Base-by-base conservation (phyloP, 2,888 invertebrate genomes). In the Oscheius sp. region DNA sequence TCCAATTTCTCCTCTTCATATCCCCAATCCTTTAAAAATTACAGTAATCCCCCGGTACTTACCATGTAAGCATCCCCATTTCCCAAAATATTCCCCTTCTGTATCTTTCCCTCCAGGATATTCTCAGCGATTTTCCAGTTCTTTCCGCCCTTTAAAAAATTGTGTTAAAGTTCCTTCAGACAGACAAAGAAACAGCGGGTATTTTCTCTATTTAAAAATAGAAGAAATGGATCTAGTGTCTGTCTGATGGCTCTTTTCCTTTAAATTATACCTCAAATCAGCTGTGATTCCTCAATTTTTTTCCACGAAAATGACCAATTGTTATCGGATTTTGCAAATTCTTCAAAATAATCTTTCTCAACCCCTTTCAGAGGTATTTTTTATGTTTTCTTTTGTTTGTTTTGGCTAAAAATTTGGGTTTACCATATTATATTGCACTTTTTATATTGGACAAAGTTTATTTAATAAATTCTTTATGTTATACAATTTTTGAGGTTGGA, bases 141-240 rank as follows among this genome's bases (percentile, higher is more conserved):
- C n/a, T n/a, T 27, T 58, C 18, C 27, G 6, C 21, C 21, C 27
- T 58, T 27, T n/a, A 12, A 12, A 58, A 27, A 58, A 25, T 27
- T n/a, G 7, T 29, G 7, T 2, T 27, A 45, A 21, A 61, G 45
- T 9, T 45, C 25, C 43, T 18, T n/a, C 61, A 18, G 43, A 61
- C 61, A 43, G 45, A 43, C 61, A 61, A 18, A 61, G 61, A 61
- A 61, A 61, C 61, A 61, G 61, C 61, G 61, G 61, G 61, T 61
- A 61, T 41, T 21, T 58, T 58, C 49, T 49, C 25, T 5, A 23
- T 6, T 18, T 41, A 43, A 16, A 3, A 16, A 5, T 23, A 55
- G 16, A 55, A 55, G 13, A 58, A n/a, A n/a, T 43, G 61, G 43
- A 41, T 61, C 61, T 61, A 43, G 41, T 61, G 61, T 43, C 61